Conservation (phyloP, 2,797 vertebrate species). For the Macropodus opercularis region DNA sequence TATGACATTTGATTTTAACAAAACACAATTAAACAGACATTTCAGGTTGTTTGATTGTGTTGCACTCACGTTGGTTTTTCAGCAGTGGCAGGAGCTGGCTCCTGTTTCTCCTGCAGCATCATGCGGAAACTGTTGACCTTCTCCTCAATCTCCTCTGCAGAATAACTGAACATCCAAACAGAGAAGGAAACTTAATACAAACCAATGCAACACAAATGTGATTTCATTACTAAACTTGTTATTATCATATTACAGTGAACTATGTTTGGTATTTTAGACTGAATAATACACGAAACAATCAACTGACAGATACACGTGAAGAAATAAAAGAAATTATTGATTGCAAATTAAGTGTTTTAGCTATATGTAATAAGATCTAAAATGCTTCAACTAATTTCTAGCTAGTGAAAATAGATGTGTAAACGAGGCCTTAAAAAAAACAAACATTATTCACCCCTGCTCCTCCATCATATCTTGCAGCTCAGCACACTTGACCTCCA, state of each 20-base stretch:
- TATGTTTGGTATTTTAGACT: background rate
- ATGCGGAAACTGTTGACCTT: constrained; percentile 93
- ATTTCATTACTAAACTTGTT: fast-evolving
- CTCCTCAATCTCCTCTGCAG: constrained; percentile 90
- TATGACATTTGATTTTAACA: background rate
- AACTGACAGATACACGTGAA: background rate
- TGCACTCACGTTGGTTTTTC: constrained; percentile 84
- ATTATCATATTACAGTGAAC: background rate
- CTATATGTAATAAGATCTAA: background rate
- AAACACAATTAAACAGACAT: too few relatives aligned
- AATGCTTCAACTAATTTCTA: background rate
- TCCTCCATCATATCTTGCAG: constrained; percentile 97
- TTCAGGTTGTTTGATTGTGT: background rate
- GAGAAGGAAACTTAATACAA: background rate
- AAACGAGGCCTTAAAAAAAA: background rate
- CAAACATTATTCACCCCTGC: constrained; percentile 83
- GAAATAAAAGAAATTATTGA: too few relatives aligned
- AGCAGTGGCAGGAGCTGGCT: constrained; percentile 76
- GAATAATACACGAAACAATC: background rate
- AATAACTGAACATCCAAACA: constrained; percentile 79
- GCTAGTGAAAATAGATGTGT: background rate
- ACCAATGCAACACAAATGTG: too few relatives aligned
- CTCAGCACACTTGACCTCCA: constrained; percentile 94
- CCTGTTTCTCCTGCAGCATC: constrained; percentile 92
- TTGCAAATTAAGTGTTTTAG: background rate